Evolutionary conservation across 2,888 invertebrate genomes (phyloP).

Genomic region (Girardia tigrina): DNA sequence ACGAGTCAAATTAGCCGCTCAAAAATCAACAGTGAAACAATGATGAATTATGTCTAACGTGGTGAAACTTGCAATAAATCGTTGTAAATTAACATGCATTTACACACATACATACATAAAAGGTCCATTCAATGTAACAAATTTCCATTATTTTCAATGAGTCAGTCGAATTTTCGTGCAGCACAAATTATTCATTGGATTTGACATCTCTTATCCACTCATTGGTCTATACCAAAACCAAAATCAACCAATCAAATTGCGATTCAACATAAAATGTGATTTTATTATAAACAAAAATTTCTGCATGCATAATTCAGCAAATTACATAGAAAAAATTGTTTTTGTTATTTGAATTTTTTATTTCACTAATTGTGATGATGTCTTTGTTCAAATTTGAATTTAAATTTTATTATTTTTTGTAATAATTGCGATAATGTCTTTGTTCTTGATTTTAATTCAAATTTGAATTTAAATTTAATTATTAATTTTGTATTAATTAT

Average conservation of each 20-base stretch:
- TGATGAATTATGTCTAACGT: too few species aligned
- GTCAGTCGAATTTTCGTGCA: background rate
- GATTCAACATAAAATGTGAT: background rate
- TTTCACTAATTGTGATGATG: too few species aligned
- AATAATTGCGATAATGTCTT: background rate
- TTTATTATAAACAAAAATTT: background rate
- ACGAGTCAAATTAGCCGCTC: too few species aligned
- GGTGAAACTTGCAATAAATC: too few species aligned
- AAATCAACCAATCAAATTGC: background rate
- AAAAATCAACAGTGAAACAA: too few species aligned
- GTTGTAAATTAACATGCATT: background rate
- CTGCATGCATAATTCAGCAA: background rate
- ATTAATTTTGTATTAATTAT: too few species aligned
- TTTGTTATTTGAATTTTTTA: background rate
- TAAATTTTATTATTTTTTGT: background rate
- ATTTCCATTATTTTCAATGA: background rate
- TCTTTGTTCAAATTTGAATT: background rate
- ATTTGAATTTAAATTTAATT: background rate
- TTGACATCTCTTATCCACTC: background rate
- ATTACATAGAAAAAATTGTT: background rate
- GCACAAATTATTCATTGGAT: constrained; percentile 1
- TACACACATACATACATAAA: background rate
- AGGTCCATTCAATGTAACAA: background rate
- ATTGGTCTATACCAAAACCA: background rate
- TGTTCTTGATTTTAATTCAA: too few species aligned